Percentiles rank a stretch among this genome's conserved stretches.
phyloP scores from a whole-genome alignment of 2,888 invertebrate genomes.

The Dicyrtomina minuta region DNA sequence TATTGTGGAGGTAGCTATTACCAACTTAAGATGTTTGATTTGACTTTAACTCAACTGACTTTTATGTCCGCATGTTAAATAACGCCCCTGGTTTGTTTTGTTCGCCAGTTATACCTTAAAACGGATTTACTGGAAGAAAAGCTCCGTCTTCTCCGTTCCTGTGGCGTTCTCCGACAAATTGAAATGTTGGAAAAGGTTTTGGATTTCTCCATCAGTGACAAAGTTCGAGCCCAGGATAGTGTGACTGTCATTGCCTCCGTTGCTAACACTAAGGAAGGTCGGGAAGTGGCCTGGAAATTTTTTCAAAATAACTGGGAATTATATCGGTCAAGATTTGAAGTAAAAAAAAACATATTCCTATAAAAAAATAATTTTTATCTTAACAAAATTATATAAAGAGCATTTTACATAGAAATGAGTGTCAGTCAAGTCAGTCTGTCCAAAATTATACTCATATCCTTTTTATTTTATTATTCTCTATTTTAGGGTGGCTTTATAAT shows the following conservation, averaged over 20 bases:
- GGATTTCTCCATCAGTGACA: conserved; percentile 79
- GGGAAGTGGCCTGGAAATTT: conserved; percentile 86
- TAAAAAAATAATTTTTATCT: too few relatives aligned
- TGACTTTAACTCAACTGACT: too few relatives aligned
- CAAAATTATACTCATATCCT: not conserved
- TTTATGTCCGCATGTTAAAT: too few relatives aligned
- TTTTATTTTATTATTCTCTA: conserved; percentile 28
- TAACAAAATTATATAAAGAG: too few relatives aligned
- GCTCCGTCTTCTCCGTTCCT: conserved; percentile 78
- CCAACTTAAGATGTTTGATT: too few relatives aligned
- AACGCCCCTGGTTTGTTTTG: too few relatives aligned
- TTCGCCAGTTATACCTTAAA: conserved; percentile 72
- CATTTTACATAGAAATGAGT: too few relatives aligned
- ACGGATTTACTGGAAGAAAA: conserved; percentile 91
- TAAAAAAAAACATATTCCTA: too few relatives aligned
- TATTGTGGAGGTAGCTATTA: too few relatives aligned
- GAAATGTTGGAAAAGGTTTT: conserved; percentile 71
- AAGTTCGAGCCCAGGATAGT: conserved; percentile 88
- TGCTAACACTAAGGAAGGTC: conserved; percentile 74
- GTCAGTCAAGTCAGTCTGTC: too few relatives aligned
- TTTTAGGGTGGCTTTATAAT: conserved; percentile 76
- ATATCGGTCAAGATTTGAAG: conserved; percentile 56
- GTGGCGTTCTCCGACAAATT: conserved; percentile 78
- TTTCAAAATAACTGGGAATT: conserved; percentile 80
- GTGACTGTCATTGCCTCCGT: conserved; percentile 87